Base-by-base conservation (phyloP, 2,797 vertebrate genomes). In the Characodon lateralis region DNA sequence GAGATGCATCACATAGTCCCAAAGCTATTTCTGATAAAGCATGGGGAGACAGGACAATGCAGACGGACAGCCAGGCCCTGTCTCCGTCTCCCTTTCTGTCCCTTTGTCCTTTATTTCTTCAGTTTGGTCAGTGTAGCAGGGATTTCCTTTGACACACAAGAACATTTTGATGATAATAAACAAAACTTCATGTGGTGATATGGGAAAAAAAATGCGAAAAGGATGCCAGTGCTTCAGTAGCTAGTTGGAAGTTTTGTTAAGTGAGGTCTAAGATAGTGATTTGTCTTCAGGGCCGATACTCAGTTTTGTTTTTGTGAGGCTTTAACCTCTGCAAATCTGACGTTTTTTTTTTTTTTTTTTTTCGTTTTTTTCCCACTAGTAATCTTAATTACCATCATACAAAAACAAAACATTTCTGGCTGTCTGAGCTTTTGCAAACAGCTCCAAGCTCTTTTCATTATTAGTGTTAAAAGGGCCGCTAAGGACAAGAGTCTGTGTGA, bases 1-100 rank as follows among this genome's bases (percentile, higher is more conserved):
- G 82, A 84, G 83, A 90, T 39, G 72, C 92, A 88, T 87, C 83
- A 76, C 85, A 70, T 39, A 85, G 81, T 92, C 89, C 82, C 88
- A 88, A 77, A 82, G 83, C 87, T 87, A 69, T 13, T 76, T 87
- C 86, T 88, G 92, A 89, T 76, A 79, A 87, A 91, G 89, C 87
- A 89, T 77, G 72, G 80, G 70, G 74, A 53, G 28, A 68, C 24
- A 72, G 71, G 73, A 71, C 70, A 72, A 65, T 22, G 50, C 71
- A 87, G 77, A 78, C 35, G 71, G 77, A 83, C 83, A 74, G 28
- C 76, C 48, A 53, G 83, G 81, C 79, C 78, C 78, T 35, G 31
- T 46, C 55, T 78, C 65, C 82, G 70, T 79, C 73, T 83, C 73
- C 43, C 68, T 71, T 2, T 31, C 68, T 72, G 63, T 81, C 84